These are phyloP conservation scores for Actenoides lindsayi DNA, from an alignment of 2,113 vertebrate genomes.

Conservation along the genomic window DNA sequence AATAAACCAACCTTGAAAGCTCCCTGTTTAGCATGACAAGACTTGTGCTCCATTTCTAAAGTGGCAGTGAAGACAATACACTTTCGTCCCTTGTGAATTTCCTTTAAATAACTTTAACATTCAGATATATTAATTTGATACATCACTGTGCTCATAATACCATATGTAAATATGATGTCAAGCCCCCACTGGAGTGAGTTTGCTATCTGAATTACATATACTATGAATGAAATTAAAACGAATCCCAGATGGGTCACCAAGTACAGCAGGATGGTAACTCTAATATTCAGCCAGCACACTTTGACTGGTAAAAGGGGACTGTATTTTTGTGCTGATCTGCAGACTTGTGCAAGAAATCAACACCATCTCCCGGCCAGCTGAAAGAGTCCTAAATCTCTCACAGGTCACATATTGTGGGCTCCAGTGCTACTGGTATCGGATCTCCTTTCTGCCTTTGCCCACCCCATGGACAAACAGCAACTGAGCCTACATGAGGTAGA, in stretches of 20 bases:
- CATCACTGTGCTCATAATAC: not conserved
- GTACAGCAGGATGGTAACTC: not conserved
- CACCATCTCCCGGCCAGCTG: not conserved
- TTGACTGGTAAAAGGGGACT: not conserved
- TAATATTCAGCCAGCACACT: not conserved
- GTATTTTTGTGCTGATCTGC: not conserved
- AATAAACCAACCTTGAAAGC: slow-evolving; percentile 58
- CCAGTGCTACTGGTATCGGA: not conserved
- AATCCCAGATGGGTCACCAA: not conserved
- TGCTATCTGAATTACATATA: not conserved
- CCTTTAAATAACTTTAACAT: slow-evolving; percentile 54
- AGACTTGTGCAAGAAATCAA: not conserved
- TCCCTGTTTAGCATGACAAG: slow-evolving; percentile 58
- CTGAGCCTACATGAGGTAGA: fast-evolving
- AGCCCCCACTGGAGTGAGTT: not conserved
- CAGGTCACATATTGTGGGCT: fast-evolving
- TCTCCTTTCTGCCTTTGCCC: not conserved
- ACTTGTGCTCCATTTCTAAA: slow-evolving; percentile 28
- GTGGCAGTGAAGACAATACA: slow-evolving; percentile 3
- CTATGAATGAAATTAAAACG: not conserved
- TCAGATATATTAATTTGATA: slow-evolving; percentile 40
- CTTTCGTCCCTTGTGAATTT: not conserved
- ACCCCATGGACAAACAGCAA: not conserved
- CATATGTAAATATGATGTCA: slow-evolving; percentile 27
- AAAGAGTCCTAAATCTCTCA: not conserved